phyloP scores from a whole-genome alignment of 2,888 invertebrate genomes.

The Caenorhabditis parvicauda region DNA sequence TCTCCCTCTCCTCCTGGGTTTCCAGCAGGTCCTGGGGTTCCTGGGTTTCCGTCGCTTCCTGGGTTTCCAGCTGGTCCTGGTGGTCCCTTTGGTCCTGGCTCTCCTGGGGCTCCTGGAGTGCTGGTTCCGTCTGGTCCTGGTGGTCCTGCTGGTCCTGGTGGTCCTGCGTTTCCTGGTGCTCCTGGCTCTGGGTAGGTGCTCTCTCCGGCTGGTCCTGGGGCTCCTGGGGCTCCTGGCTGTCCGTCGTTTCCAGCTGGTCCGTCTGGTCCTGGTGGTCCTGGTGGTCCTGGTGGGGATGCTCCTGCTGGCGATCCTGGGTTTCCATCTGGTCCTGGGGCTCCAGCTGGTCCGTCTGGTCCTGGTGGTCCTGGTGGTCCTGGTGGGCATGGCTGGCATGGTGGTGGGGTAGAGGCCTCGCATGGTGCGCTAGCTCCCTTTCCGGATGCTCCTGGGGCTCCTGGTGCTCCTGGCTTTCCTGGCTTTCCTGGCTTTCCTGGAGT shows the following conservation, averaged over 20 bases:
- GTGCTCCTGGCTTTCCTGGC: conserved; percentile 23
- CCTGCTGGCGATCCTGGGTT: conserved; percentile 21
- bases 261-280: conserved; percentile 29
- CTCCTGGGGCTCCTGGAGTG: conserved; percentile 10
- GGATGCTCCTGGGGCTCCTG: conserved; percentile 11
- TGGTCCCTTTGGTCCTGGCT: conserved; percentile 27
- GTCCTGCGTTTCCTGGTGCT: conserved; percentile 19
- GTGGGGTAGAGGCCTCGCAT: conserved; percentile 10
- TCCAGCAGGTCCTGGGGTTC: conserved; percentile 29
- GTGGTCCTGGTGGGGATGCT: conserved; percentile 25
- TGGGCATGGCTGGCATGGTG: conserved; percentile 24
- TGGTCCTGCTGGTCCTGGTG: conserved; percentile 41
- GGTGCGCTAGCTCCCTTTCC: conserved; percentile 7
- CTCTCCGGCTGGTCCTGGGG: conserved; percentile 27
- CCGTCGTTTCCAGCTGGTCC: conserved; percentile 17
- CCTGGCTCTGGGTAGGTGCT: conserved; percentile 15
- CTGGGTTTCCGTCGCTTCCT: conserved; percentile 23
- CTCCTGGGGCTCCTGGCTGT: conserved; percentile 22
- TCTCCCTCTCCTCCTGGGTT: conserved; percentile 35
- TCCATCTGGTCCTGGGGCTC: conserved; percentile 32
- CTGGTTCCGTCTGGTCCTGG: conserved; percentile 30
- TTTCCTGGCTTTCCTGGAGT: conserved; percentile 9
- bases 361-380: conserved; percentile 47
- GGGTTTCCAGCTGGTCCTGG: conserved; percentile 26
- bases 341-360: conserved; percentile 37